Conservation (phyloP, 64 coral and sea anemone genomes). For the Actinia tenebrosa region DNA sequence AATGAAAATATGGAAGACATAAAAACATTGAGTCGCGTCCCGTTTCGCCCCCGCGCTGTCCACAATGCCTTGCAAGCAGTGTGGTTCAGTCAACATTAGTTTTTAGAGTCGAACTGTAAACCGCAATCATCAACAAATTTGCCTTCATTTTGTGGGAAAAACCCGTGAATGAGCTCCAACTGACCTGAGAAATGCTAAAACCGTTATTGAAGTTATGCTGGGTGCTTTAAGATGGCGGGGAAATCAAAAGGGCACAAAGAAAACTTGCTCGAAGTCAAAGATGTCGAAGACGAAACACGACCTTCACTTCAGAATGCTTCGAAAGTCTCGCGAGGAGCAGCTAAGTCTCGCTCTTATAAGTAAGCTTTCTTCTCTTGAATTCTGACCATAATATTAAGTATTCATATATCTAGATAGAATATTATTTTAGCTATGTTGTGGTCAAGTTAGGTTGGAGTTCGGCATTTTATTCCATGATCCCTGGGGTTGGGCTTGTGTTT, state of each 20-base stretch:
- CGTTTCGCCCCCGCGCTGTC: constrained; percentile 14
- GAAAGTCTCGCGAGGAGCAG: constrained; percentile 32
- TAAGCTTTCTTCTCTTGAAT: constrained; percentile 24
- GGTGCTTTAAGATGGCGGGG: neutral
- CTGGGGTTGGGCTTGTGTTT: neutral
- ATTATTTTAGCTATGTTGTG: neutral
- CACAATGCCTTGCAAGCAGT: neutral
- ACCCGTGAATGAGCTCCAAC: constrained; percentile 8
- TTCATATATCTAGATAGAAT: neutral
- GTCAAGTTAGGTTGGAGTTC: neutral
- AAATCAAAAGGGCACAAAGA: neutral
- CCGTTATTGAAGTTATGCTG: neutral
- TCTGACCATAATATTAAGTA: neutral
- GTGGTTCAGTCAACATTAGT: constrained; percentile 5
- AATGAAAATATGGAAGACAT: neutral
- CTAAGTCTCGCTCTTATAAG: constrained; percentile 64
- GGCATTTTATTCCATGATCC: neutral
- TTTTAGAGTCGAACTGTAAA: neutral
- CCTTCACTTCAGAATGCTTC: constrained; percentile 12
- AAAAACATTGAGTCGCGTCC: neutral
- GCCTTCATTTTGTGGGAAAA: constrained; percentile 6
- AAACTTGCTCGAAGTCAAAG: neutral
- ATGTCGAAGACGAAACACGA: neutral
- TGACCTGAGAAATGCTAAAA: neutral
- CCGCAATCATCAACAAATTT: constrained; percentile 19